phyloP scores from a whole-genome alignment of 2,888 invertebrate genomes.

The Meliscaeva auricollis region DNA sequence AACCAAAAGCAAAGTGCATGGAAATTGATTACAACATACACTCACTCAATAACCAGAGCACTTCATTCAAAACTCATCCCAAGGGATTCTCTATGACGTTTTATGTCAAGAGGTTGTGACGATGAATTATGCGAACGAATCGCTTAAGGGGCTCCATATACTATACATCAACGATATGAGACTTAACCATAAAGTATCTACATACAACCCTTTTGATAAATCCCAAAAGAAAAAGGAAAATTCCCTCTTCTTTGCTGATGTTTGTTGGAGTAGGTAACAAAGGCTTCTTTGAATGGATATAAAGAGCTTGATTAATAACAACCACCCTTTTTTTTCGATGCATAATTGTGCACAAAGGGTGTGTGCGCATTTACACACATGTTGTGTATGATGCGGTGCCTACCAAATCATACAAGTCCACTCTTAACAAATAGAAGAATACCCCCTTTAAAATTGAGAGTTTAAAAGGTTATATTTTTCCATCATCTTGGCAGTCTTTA shows the following conservation, averaged over 20 bases:
- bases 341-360: conserved; percentile 68
- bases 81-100: conserved; percentile 59
- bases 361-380: conserved; percentile 34
- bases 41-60: conserved; percentile 68
- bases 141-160: conserved; percentile 60
- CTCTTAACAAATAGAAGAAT: conserved; percentile 12
- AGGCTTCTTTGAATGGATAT: conserved; percentile 38
- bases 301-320: conserved; percentile 74
- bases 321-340: conserved; percentile 70
- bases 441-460: conserved; percentile 8
- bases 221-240: too few relatives aligned
- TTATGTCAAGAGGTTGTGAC: conserved; percentile 73
- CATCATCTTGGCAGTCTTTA: conserved; percentile 14
- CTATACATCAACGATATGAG: too few relatives aligned
- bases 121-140: conserved; percentile 66
- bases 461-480: conserved; percentile 57
- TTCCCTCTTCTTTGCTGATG: not conserved
- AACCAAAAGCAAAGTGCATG: conserved; percentile 42
- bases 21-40: conserved; percentile 71
- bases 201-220: conserved; percentile 52
- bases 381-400: not conserved
- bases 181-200: not conserved
- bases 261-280: conserved; percentile 29
- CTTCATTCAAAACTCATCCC: conserved; percentile 53
- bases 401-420: conserved; percentile 15